Base-by-base conservation (phyloP, 2,113 vertebrate species). In the Microtus ochrogaster region DNA sequence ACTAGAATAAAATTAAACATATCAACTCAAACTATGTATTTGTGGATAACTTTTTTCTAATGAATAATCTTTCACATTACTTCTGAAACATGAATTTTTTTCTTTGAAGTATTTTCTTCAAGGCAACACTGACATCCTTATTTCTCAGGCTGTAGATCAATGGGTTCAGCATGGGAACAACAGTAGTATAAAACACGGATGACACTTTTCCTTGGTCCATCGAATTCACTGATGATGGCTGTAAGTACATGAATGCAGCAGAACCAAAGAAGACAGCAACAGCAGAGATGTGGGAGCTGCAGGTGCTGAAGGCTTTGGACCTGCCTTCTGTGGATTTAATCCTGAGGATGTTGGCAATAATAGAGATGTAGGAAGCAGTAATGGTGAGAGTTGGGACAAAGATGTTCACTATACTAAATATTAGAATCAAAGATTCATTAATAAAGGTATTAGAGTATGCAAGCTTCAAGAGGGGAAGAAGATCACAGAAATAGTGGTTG, bases 401-500 rank as follows among this genome's bases (percentile, higher is more conserved):
- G 76, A 98, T 97, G 52, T 98, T 97, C 41, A 95, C 11, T 21
- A 95, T 83, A 0, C 97, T 94, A 52, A 98, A 94, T 22, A 91
- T 49, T 2, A 98, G 79, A 13, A 98, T 86, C 58, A 98, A 1
- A n/a, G 97, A 19, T 92, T 98, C 96, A 2, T 94, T 96, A 61
- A 97, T 49, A 28, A 5, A 91, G 10, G 44, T 47, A 4, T 94
- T 39, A 0, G 96, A 97, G 58, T 97, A 98, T 65, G 98, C 63
- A 14, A 97, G 95, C 14, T 97, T 95, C 90, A 98, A 41, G 55
- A 58, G 1, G 0, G 17, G 55, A 58, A 58, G 55, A 58, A 58
- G 55, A 58, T 58, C 55, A 58, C 98, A 98, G 66, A 98, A 98
- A 74, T 96, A 98, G 61, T 98, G 96, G 19, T 98, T 97, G 94